Percentiles rank a stretch among this genome's conserved stretches.
Evolutionary conservation across 2,797 vertebrate genomes (phyloP).

Genomic region (Lophotriccus pileatus): DNA sequence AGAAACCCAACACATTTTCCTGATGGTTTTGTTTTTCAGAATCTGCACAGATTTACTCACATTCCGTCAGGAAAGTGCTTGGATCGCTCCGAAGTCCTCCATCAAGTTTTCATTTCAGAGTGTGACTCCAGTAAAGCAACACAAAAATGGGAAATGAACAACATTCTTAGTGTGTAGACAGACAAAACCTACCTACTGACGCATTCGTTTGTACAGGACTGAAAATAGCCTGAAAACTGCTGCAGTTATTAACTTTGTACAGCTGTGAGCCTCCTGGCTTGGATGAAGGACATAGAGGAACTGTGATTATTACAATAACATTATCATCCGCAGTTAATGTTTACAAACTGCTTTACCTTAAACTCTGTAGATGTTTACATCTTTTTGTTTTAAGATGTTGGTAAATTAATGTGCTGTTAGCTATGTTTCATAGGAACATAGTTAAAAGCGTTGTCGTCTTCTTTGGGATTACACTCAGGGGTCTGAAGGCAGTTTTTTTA

Average conservation of each 20-base stretch:
- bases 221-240: slow-evolving; percentile 79
- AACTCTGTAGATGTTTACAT: slow-evolving; percentile 86
- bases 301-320: slow-evolving; percentile 77
- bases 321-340: slow-evolving; percentile 83
- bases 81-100: slow-evolving; percentile 93
- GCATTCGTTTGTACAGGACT: slow-evolving; percentile 67
- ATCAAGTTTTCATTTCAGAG: slow-evolving; percentile 91
- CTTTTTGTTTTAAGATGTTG: slow-evolving; percentile 75
- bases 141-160: slow-evolving; percentile 99
- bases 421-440: slow-evolving; percentile 70
- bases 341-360: slow-evolving; percentile 89
- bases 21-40: slow-evolving; percentile 77
- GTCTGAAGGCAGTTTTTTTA: slow-evolving; percentile 82
- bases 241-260: slow-evolving; percentile 76
- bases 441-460: slow-evolving; percentile 73
- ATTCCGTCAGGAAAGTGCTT: slow-evolving; percentile 84
- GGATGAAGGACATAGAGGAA: slow-evolving; percentile 75
- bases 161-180: slow-evolving; percentile 90
- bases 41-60: slow-evolving; percentile 88
- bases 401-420: slow-evolving; percentile 75
- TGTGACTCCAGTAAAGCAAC: slow-evolving; percentile 90
- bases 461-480: slow-evolving; percentile 86
- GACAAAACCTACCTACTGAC: slow-evolving; percentile 72
- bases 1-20: background rate
- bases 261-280: slow-evolving; percentile 72